A percentile compares a stretch with the other conserved stretches of the same genome.
Evolutionary conservation across 92 coral and sea anemone genomes (phyloP).

Genomic region (Palythoa heliodiscus): DNA sequence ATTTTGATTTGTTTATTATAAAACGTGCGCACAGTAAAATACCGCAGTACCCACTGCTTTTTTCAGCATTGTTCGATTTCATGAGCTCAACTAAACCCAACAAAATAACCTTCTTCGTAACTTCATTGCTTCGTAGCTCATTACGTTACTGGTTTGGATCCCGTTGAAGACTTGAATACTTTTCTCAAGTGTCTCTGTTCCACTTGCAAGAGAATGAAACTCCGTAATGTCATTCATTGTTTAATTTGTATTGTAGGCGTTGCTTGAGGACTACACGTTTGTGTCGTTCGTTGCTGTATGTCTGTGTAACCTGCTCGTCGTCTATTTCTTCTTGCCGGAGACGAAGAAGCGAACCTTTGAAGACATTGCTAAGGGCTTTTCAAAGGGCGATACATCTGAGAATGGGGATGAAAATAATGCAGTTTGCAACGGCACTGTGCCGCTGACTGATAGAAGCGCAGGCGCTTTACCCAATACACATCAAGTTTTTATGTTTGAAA

Average conservation of each 20-base stretch:
- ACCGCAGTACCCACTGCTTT: no score
- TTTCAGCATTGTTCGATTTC: no score
- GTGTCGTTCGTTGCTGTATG: constrained; percentile 27
- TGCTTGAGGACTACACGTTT: constrained; percentile 34
- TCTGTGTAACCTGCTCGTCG: not conserved
- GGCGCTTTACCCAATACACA: not conserved
- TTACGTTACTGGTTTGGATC: no score
- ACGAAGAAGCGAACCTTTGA: constrained; percentile 38
- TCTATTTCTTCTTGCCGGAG: constrained; percentile 36
- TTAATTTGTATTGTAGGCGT: not conserved
- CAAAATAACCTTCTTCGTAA: no score
- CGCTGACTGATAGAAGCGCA: not conserved
- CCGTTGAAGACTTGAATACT: no score
- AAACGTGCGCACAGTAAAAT: no score
- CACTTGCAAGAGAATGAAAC: not conserved
- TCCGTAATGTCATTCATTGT: not conserved
- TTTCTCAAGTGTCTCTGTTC: no score
- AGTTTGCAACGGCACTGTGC: not conserved
- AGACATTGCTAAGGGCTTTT: constrained; percentile 27
- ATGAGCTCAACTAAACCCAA: no score
- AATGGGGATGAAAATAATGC: not conserved
- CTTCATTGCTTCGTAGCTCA: no score
- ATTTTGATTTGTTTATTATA: no score
- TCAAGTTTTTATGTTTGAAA: not conserved
- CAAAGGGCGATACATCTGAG: not conserved